Evolutionary conservation across 2,888 invertebrate genomes (phyloP).

Genomic region (Agonopterix subpropinquella): DNA sequence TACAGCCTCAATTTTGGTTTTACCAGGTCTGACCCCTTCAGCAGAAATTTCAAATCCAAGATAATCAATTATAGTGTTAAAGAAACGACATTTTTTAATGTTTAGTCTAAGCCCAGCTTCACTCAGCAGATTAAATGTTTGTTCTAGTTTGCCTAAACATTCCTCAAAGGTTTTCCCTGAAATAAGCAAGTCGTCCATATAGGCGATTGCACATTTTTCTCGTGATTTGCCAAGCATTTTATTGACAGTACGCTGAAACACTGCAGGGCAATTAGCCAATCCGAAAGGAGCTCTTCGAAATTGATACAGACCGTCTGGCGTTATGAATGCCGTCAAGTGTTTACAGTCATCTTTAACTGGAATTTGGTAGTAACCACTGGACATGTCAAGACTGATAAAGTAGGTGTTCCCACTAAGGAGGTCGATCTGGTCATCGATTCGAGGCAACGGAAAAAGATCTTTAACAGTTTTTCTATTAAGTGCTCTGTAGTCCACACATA

Average conservation of each 20-base stretch:
- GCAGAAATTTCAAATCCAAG: constrained; percentile 21
- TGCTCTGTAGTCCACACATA: constrained; percentile 7
- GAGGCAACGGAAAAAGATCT: constrained; percentile 8
- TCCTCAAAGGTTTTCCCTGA: constrained; percentile 7
- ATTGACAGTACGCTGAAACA: constrained; percentile 14
- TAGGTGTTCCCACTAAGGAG: constrained; percentile 10
- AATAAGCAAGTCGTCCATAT: constrained; percentile 25
- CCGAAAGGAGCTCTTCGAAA: constrained; percentile 9
- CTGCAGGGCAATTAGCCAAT: constrained; percentile 8
- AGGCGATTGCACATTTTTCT: constrained; percentile 11
- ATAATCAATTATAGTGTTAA: constrained; percentile 16
- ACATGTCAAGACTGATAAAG: constrained; percentile 9
- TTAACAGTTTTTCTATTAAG: constrained; percentile 10
- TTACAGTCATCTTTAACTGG: constrained; percentile 7
- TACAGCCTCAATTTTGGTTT: constrained; percentile 19
- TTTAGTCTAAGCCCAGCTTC: constrained; percentile 5
- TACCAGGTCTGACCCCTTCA: constrained; percentile 17
- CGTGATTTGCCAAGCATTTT: constrained; percentile 9
- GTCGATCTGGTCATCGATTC: constrained; percentile 4
- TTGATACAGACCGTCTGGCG: not conserved
- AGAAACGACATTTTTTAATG: constrained; percentile 18
- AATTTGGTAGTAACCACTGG: constrained; percentile 12
- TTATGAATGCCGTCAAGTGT: constrained; percentile 11
- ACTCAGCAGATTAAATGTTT: constrained; percentile 1
- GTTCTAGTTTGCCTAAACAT: constrained; percentile 1